phyloP scores from a whole-genome alignment of 2,797 vertebrate species.

The Xenops minutus region DNA sequence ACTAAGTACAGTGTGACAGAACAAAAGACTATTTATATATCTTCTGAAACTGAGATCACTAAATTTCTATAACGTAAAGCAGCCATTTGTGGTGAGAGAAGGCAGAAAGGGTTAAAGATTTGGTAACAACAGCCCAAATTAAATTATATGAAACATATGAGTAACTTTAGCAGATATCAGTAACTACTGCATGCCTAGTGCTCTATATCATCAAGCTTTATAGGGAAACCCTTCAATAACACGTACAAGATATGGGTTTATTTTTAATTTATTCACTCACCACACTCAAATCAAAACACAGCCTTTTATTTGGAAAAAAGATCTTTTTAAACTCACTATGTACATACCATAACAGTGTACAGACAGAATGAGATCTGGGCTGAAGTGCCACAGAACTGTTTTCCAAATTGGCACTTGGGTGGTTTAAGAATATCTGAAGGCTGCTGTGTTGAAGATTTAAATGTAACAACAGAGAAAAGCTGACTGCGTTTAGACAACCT shows the following conservation, averaged over 20 bases:
- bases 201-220: neutral
- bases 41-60: neutral
- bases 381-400: neutral
- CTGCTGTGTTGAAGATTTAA: neutral
- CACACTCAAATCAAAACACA: neutral
- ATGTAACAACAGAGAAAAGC: neutral
- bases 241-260: neutral
- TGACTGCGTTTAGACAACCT: neutral
- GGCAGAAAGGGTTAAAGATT: neutral
- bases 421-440: constrained; percentile 2
- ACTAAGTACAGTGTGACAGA: neutral
- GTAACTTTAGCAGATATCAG: neutral
- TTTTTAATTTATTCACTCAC: neutral
- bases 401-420: neutral
- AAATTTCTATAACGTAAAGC: neutral
- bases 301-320: neutral
- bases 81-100: neutral
- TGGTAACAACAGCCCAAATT: neutral
- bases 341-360: neutral
- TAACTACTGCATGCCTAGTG: neutral
- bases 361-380: neutral
- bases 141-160: neutral
- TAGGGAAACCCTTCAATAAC: neutral
- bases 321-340: neutral
- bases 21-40: neutral